Conservation (phyloP, 2,113 vertebrate genomes). For the Steatornis caripensis region DNA sequence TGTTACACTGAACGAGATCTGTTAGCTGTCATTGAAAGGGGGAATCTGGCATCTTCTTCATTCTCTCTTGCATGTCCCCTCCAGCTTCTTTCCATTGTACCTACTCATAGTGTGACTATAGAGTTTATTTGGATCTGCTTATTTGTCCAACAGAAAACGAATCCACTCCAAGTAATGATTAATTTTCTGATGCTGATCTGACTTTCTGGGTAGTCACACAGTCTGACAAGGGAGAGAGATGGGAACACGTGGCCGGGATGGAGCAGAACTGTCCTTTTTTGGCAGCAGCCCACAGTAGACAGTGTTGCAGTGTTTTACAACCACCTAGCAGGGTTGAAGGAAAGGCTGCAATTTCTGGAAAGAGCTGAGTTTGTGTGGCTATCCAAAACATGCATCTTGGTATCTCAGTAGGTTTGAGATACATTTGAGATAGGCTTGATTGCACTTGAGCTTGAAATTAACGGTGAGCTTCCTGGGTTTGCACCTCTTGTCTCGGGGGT, state of each 20-base stretch:
- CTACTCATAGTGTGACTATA: neutral
- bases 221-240: neutral
- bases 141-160: neutral
- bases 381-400: neutral
- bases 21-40: neutral
- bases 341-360: neutral
- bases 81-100: neutral
- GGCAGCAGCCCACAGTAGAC: neutral
- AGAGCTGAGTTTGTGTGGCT: neutral
- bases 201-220: neutral
- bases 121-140: neutral
- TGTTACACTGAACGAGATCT: neutral
- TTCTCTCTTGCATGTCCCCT: neutral
- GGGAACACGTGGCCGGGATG: neutral
- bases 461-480: neutral
- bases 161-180: neutral
- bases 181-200: neutral
- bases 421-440: neutral
- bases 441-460: neutral
- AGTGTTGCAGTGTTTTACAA: neutral
- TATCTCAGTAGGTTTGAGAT: neutral
- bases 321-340: fast-evolving
- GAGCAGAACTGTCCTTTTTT: fast-evolving
- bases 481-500: neutral
- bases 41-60: neutral